Evolutionary conservation across 2,888 invertebrate species (phyloP), one percentile per base, ranked within the genome.

Genomic region (Muscina levida): DNA sequence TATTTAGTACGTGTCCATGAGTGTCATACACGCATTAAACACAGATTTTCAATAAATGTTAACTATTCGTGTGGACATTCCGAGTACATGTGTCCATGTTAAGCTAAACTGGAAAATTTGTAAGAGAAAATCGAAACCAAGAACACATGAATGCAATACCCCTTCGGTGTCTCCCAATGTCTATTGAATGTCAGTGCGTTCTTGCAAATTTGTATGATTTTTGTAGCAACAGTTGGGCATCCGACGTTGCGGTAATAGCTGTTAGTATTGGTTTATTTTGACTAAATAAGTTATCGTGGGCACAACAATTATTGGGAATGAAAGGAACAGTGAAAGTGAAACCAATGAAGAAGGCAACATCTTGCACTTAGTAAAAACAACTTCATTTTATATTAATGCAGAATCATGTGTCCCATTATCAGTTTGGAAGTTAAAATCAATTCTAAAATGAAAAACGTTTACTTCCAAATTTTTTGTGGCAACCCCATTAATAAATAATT

Each of bases 21-120:
- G 72, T 81, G 81, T 81, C 81, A 77, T 42, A 81, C 81, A 81
- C 67, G 81, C 77, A 81, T 81, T 77, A 77, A 81, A 81, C 81
- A 81, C 67, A 81, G 81, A 75, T 81, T 75, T 81, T 81, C 81
- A 81, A 81, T 81, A 81, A 81, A 81, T 81, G 81, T 81, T 62
- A 75, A 81, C 77, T 71, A 81, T 81, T 81, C 72, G 81, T 72
- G 31, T 22, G 22, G 53, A 53, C 53, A 53, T 53, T 53, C 53
- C 11, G 22, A 11, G 53, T 53, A 24, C 53, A 53, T 53, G 53
- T 24, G 53, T 53, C 22, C 53, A 53, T 53, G 53, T 53, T 53
- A 22, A 13, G 53, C 53, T 22, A 53, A 53, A 53, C 53, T 53
- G 22, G 53, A 53, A 53, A 39, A 59, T 13, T 37, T 37, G n/a